Evolutionary conservation across 1,140 invertebrate species (phyloP).

Genomic region (Bursaphelenchus mucronatus): DNA sequence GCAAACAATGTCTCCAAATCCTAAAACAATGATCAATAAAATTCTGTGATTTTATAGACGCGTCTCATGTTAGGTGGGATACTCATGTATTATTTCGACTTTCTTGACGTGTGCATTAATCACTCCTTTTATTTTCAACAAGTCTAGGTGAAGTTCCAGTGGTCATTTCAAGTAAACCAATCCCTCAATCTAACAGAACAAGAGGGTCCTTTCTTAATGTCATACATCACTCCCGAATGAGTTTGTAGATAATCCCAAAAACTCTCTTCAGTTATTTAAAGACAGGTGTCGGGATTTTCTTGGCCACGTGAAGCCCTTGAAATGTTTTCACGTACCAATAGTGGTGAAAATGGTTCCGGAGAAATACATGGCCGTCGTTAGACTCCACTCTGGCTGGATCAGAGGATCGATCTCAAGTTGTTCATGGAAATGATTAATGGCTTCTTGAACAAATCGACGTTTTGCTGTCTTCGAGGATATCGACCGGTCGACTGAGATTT

Average conservation of each 20-base stretch:
- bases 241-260: background rate
- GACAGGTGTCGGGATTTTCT: background rate
- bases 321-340: slow-evolving; percentile 36
- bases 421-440: slow-evolving; percentile 42
- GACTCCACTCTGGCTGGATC: slow-evolving; percentile 34
- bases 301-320: background rate
- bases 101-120: slow-evolving; percentile 30
- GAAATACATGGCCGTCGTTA: slow-evolving; percentile 51
- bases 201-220: background rate
- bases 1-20: slow-evolving; percentile 50
- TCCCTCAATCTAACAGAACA: background rate
- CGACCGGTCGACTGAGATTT: slow-evolving; percentile 37
- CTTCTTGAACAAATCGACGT: slow-evolving; percentile 42
- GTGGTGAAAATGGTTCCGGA: slow-evolving; percentile 57
- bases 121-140: slow-evolving; percentile 19
- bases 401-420: slow-evolving; percentile 20
- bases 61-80: no score
- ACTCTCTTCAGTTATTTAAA: background rate
- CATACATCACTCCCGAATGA: background rate
- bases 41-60: slow-evolving; percentile 20
- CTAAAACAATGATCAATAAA: slow-evolving; percentile 26
- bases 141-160: slow-evolving; percentile 4
- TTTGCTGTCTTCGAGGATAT: background rate
- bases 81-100: background rate
- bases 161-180: background rate